phyloP scores from a whole-genome alignment of 2,888 invertebrate species.

The Catocala nupta region DNA sequence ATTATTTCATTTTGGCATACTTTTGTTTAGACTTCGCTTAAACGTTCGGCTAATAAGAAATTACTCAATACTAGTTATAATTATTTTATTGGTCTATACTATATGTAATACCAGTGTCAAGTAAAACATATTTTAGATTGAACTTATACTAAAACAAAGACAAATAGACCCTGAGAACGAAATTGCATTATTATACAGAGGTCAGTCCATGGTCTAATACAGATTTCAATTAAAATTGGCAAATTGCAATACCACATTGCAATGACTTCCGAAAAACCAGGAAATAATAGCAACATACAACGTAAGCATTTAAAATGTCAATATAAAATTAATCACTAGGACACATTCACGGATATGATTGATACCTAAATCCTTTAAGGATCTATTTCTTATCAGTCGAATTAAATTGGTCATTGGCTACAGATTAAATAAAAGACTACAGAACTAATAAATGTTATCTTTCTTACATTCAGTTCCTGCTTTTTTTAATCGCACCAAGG shows the following conservation, averaged over 20 bases:
- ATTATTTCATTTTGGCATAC: no score
- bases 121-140: background rate
- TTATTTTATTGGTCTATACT: no score
- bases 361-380: conserved; percentile 39
- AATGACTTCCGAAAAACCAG: conserved; percentile 43
- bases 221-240: conserved; percentile 36
- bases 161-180: background rate
- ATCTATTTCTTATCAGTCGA: conserved; percentile 49
- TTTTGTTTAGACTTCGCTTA: no score
- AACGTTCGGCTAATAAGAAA: no score
- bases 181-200: conserved; percentile 5
- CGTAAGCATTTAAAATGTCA: conserved; percentile 30
- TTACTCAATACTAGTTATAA: no score
- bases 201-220: conserved; percentile 17
- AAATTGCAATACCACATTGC: conserved; percentile 31
- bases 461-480: conserved; percentile 55
- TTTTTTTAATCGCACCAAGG: conserved; percentile 59
- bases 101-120: no score
- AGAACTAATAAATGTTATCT: conserved; percentile 56
- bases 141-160: background rate
- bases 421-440: conserved; percentile 54
- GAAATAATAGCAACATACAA: conserved; percentile 38
- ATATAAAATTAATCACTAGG: conserved; percentile 48
- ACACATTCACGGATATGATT: conserved; percentile 47
- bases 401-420: conserved; percentile 40